Base-by-base conservation (phyloP, 2,113 vertebrate species). In the Lycaon pictus region DNA sequence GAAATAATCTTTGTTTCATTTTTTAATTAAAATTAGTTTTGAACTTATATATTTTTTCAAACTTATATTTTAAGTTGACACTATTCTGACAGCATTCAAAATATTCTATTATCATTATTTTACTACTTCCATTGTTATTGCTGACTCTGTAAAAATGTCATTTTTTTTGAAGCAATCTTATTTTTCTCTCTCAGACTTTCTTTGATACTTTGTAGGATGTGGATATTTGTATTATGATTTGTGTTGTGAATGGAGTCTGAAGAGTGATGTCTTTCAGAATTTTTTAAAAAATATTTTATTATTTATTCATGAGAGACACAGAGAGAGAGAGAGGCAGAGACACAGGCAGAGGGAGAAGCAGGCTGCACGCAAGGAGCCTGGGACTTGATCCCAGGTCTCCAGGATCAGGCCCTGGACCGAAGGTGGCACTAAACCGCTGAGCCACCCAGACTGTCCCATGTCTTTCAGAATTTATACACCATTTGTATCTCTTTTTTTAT, bases 21-120 rank as follows among this genome's bases (percentile, higher is more conserved):
- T 91, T 93, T 79, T 87, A 11, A 77, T 86, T 84, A 87, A 84
- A 74, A 16, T 92, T 83, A 58, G 27, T 93, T 93, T 92, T 93
- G 56, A 35, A 88, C 51, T 35, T 35, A 51, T 23, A 37, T 29
- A 43, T 43, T 43, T 43, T 43, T 43, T 35, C 15, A 11, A 22
- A 88, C 16, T 22, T 37, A 74, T 10, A 29, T 93, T 93, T 93
- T 53, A 63, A n/a, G 67, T 32, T 86, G 48, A 67, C 71, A 27
- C n/a, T 92, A 51, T 77, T 48, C 71, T 55, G 17, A 77, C 35
- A 86, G 71, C 58, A 86, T 55, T 79, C 62, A 88, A 56, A 27
- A 35, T 69, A 48, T 55, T 65, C 27, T 63, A 63, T 63, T 63
- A 15, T 74, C 63, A 11, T 85, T 86, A 32, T 32, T 86, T 65